Percentiles rank a stretch among this genome's conserved stretches.
Evolutionary conservation across 2,113 vertebrate species (phyloP).

Genomic region (Perca flavescens): DNA sequence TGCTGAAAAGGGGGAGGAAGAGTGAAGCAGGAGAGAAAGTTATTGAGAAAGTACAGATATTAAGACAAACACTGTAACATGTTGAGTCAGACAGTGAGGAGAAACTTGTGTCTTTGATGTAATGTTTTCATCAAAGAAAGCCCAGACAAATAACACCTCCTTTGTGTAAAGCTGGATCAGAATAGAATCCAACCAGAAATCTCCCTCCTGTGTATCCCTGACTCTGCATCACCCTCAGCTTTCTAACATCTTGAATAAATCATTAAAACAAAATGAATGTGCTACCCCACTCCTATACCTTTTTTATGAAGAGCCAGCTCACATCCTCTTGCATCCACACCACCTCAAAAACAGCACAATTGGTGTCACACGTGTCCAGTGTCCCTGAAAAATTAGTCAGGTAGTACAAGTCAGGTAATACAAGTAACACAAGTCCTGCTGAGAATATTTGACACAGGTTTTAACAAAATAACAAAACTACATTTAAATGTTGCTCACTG

Average conservation of each 20-base stretch:
- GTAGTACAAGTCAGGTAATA: not conserved
- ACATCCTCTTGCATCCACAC: constrained; percentile 5
- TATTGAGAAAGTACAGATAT: constrained; percentile 40
- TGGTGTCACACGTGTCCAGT: not conserved
- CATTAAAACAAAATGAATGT: constrained; percentile 27
- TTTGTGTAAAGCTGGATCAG: constrained; percentile 18
- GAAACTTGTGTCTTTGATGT: constrained; percentile 58
- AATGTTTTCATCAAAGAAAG: constrained; percentile 54
- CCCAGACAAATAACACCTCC: constrained; percentile 17
- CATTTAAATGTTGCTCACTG: constrained; percentile 14
- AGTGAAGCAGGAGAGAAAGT: constrained; percentile 39
- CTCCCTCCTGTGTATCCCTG: constrained; percentile 33
- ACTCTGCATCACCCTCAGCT: constrained; percentile 37
- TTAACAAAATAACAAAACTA: constrained; percentile 23
- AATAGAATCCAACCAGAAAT: constrained; percentile 37
- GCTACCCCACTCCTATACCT: not conserved
- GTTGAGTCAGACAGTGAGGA: constrained; percentile 46
- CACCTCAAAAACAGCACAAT: not conserved
- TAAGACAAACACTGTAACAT: constrained; percentile 46
- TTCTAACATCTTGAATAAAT: constrained; percentile 46
- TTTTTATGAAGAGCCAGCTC: not conserved
- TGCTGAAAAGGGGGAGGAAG: constrained; percentile 7
- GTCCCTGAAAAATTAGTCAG: not conserved
- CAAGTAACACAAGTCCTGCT: not conserved
- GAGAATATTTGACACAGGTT: constrained; percentile 17